Evolutionary conservation across 2,113 vertebrate genomes (phyloP).

Genomic region (Calidris pugnax): DNA sequence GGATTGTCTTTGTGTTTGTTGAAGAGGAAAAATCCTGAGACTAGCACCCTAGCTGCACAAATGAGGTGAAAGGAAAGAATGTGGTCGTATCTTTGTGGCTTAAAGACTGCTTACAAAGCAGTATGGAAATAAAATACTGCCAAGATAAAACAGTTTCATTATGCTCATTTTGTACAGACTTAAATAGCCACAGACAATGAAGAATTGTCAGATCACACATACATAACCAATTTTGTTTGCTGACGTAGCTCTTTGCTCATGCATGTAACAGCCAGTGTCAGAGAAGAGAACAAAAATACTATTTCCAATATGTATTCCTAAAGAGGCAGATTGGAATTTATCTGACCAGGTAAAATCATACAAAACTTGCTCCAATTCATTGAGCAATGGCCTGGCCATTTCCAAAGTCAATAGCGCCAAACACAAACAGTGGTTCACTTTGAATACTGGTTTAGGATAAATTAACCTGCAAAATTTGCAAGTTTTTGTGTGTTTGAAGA

Average conservation of each 20-base stretch:
- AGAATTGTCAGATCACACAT: background rate
- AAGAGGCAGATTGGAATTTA: background rate
- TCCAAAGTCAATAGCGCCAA: background rate
- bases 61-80: background rate
- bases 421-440: background rate
- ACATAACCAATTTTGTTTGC: background rate
- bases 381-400: background rate
- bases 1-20: background rate
- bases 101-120: background rate
- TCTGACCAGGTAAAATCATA: background rate
- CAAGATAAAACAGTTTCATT: background rate
- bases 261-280: background rate
- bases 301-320: background rate
- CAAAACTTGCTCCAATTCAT: background rate
- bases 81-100: background rate
- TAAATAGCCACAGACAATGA: background rate
- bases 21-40: background rate
- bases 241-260: background rate
- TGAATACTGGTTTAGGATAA: background rate
- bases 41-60: background rate
- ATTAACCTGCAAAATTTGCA: background rate
- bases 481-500: background rate
- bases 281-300: background rate
- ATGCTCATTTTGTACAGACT: background rate
- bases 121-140: background rate